Evolutionary conservation across 2,888 invertebrate species (phyloP).

Genomic region (Neoascia interrupta): DNA sequence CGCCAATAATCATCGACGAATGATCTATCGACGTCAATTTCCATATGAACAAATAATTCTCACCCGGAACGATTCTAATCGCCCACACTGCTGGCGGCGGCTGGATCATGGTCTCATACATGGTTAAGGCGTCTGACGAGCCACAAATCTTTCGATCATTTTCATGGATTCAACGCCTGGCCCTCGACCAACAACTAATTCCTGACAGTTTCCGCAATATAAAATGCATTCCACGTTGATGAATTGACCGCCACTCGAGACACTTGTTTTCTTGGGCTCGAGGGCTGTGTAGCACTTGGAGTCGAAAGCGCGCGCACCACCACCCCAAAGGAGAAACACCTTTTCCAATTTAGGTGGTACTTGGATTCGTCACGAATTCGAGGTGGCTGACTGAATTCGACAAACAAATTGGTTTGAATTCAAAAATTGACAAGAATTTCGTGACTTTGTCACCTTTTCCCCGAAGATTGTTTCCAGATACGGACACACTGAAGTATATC

Average conservation of each 20-base stretch:
- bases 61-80: constrained; percentile 64
- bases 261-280: constrained; percentile 42
- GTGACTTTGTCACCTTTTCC: constrained; percentile 79
- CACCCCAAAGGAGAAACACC: constrained; percentile 21
- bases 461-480: constrained; percentile 37
- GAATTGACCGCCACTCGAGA: constrained; percentile 27
- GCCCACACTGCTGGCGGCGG: constrained; percentile 48
- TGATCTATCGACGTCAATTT: constrained; percentile 70
- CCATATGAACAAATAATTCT: constrained; percentile 70
- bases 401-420: constrained; percentile 78
- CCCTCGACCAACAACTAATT: constrained; percentile 61
- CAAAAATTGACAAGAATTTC: constrained; percentile 80
- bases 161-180: background rate
- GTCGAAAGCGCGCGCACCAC: constrained; percentile 25
- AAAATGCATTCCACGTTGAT: constrained; percentile 50
- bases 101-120: constrained; percentile 17
- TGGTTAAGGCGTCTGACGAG: too few relatives aligned
- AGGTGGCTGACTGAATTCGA: constrained; percentile 71
- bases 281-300: constrained; percentile 13
- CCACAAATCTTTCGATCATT: constrained; percentile 56
- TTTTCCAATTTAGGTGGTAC: constrained; percentile 79
- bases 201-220: constrained; percentile 64
- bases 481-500: too few relatives aligned
- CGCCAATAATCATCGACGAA: constrained; percentile 61
- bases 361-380: constrained; percentile 79